Base-by-base conservation (phyloP, 2,888 invertebrate species). In the Erebia ligea region DNA sequence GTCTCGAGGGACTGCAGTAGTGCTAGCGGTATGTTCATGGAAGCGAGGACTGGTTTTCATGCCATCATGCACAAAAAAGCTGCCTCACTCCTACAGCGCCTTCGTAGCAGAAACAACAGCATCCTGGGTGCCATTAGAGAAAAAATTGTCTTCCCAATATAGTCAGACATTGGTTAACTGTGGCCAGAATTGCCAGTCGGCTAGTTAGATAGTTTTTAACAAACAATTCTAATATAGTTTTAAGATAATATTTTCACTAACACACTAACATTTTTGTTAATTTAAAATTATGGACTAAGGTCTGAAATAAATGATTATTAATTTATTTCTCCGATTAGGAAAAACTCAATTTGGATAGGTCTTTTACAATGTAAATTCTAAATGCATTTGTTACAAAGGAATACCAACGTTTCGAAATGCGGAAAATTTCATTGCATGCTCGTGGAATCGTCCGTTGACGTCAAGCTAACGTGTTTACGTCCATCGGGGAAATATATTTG, bases 341-440 rank as follows among this genome's bases (percentile, higher is more conserved):
- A 52, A 52, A 17, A 52, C 17, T 17, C 1, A 59, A 59, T 59
- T 59, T 59, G 42, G 17, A 59, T 19, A 17, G 19, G 17, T 59
- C n/a, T 9, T 63, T 63, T 50, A 34, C 45, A n/a, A 25, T 52
- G 13, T 10, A 25, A 8, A n/a, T 25, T 34, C 25, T 15, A 50
- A 50, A 52, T 52, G 34, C 52, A 64, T 64, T 64, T 52, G 54
- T 64, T 64, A 52, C 34, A 54, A 52, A 19, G 64, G 64, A 54
- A 64, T 17, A 34, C 61, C 42, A 17, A 45, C 64, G 17, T 40
- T 52, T 34, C 34, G 64, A 40, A 64, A 64, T 64, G 64, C 8
- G 56, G 56, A 66, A 68, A 68, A 70, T 71, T 71, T 69, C 69
- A 65, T 73, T 67, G 71, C 69, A 67, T 67, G 59, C 56, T n/a